Base-by-base conservation (phyloP, 2,888 invertebrate species). In the Drosophila anceps region DNA sequence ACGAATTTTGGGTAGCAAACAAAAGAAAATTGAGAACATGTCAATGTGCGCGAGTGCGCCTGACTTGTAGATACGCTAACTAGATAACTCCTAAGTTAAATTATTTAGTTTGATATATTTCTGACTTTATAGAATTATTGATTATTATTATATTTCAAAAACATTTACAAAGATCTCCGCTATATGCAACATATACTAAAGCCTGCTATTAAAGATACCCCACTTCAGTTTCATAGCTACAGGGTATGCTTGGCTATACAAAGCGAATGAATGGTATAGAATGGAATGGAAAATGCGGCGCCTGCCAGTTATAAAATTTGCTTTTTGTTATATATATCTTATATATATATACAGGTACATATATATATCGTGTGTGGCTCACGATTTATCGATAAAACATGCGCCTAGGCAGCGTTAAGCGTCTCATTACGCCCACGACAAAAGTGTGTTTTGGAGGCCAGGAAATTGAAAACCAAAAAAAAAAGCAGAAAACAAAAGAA, bases 331-430 rank as follows among this genome's bases (percentile, higher is more conserved):
- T 80, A 72, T 48, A 43, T 7, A 66, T 51, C 15, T 57, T 35
- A 57, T 44, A 33, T 29, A 60, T 73, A 54, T 80, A 62, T 51
- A 41, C 31, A 31, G 10, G 37, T 70, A 57, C 67, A 59, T 71
- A 67, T 48, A 7, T 8, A 18, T 54, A 64, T 58, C 24, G 60
- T 51, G 18, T 43, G n/a, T 20, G 31, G 27, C 39, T 76, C 81
- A 82, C 77, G 77, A 67, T 73, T 77, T 85, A 88, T 85, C 85
- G 85, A 85, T 88, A 85, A 85, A 85, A 85, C 85, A 88, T 78
- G 85, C 63, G 67, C 66, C 65, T 60, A 48, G 50, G 48, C 39
- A 60, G 54, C 53, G 43, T 43, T 12, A 50, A 51, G 43, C 70
- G 78, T 65, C 78, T 77, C 78, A 77, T 77, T 77, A 77, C 73